Base-by-base conservation (phyloP, 1,140 invertebrate species). In the Leptopilina boulardi region DNA sequence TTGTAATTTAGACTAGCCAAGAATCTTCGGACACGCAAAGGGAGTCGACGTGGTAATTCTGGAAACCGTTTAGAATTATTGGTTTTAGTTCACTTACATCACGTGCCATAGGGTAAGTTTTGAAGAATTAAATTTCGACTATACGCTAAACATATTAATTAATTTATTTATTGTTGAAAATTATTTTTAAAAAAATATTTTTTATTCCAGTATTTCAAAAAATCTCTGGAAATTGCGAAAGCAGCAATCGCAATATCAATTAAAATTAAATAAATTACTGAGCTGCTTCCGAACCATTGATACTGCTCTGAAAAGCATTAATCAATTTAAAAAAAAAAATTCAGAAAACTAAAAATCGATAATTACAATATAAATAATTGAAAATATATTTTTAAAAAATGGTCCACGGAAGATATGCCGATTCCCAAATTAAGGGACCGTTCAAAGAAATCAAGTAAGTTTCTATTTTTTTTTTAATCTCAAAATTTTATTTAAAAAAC, bases 41-140 rank as follows among this genome's bases (percentile, higher is more conserved):
- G 95, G 73, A 96, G 95, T 87, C 92, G 95, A 78, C 92, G 93
- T 76, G 95, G 94, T 82, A 96, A 96, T 90, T 92, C 94, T 88
- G 95, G 94, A 84, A 96, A 96, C 91, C 92, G 93, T 51, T 90
- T 96, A 88, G 95, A 96, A 92, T 92, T 96, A 84, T 92, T 95
- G 87, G 95, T 96, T 18, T 92, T 96, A 26, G 95, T 95, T 44
- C 94, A 94, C 87, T 92, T 96, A 76, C 95, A 96, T 89, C 95
- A 96, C 95, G 95, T 96, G 71, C 95, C 95, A 70, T 96, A 95
- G 93, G 88, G 92, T 91, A 82, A 87, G 87, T 85, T 34, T n/a
- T n/a, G n/a, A n/a, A n/a, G n/a, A n/a, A 38, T 38, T 38, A 38
- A 9, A 38, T 38, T 38, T 38, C n/a, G n/a, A n/a, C n/a, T n/a